phyloP scores from a whole-genome alignment of 1,140 invertebrate species.

The Sarcophaga bullata region DNA sequence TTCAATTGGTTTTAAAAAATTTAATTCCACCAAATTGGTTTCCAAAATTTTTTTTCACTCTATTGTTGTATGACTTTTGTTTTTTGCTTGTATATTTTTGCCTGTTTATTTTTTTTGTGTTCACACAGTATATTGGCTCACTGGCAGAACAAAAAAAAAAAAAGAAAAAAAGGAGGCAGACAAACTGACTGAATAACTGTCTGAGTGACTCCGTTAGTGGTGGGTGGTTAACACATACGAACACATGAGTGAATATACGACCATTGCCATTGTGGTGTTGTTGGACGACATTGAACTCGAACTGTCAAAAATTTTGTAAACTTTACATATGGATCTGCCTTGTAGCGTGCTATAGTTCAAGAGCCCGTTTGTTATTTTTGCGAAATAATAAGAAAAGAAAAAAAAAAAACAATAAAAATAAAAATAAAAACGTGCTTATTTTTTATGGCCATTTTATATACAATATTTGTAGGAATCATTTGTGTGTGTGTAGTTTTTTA shows the following conservation, averaged over 20 bases:
- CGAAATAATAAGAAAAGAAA: too few relatives aligned
- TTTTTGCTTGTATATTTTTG: neutral
- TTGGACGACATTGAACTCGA: constrained; percentile 64
- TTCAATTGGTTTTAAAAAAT: too few relatives aligned
- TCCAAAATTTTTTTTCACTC: neutral
- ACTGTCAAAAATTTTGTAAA: constrained; percentile 49
- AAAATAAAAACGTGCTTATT: neutral
- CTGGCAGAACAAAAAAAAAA: neutral
- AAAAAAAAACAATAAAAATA: too few relatives aligned
- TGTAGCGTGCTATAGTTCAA: neutral
- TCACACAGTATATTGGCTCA: neutral
- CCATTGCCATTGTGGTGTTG: constrained; percentile 50
- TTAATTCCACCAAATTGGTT: too few relatives aligned
- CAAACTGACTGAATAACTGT: neutral
- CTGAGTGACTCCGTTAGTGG: constrained; percentile 29
- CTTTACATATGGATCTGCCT: neutral
- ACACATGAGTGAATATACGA: neutral
- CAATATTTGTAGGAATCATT: neutral
- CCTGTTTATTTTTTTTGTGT: neutral
- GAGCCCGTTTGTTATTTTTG: neutral
- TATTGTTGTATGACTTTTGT: neutral
- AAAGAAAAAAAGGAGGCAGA: neutral
- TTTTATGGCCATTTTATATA: neutral
- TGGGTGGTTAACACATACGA: constrained; percentile 43
- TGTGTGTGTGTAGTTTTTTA: neutral